phyloP scores from a whole-genome alignment of 2,888 invertebrate genomes.

The Cantharis nigra region DNA sequence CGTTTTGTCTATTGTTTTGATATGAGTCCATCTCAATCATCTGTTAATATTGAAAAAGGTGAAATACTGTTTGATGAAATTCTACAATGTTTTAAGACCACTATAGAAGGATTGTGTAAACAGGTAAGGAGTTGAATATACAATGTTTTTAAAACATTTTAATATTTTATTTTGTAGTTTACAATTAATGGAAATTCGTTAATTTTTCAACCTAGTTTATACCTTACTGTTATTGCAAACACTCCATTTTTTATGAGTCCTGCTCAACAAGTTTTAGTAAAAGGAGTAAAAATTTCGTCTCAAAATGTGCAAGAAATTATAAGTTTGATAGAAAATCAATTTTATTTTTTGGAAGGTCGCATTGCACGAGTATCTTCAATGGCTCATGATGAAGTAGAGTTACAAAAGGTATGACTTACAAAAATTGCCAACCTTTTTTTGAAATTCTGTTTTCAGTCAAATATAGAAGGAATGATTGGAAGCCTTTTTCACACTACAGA shows the following conservation, averaged over 20 bases:
- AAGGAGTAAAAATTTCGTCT: constrained; percentile 68
- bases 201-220: constrained; percentile 69
- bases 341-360: constrained; percentile 64
- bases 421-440: background rate
- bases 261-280: constrained; percentile 73
- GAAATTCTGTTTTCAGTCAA: constrained; percentile 52
- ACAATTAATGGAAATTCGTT: constrained; percentile 67
- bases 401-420: constrained; percentile 46
- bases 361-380: constrained; percentile 62
- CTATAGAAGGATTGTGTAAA: constrained; percentile 61
- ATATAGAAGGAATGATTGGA: constrained; percentile 60
- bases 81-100: constrained; percentile 60
- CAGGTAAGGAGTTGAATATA: constrained; percentile 52
- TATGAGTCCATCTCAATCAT: constrained; percentile 75
- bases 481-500: constrained; percentile 59
- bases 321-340: constrained; percentile 61
- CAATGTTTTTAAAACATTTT: background rate
- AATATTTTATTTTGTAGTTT: constrained; percentile 60
- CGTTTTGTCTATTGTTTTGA: constrained; percentile 76
- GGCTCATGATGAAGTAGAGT: constrained; percentile 62
- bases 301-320: constrained; percentile 65
- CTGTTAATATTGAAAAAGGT: constrained; percentile 67
- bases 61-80: constrained; percentile 67
- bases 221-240: constrained; percentile 76
- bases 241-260: constrained; percentile 74